Conservation (phyloP, 2,113 vertebrate species). For the Myodes glareolus region DNA sequence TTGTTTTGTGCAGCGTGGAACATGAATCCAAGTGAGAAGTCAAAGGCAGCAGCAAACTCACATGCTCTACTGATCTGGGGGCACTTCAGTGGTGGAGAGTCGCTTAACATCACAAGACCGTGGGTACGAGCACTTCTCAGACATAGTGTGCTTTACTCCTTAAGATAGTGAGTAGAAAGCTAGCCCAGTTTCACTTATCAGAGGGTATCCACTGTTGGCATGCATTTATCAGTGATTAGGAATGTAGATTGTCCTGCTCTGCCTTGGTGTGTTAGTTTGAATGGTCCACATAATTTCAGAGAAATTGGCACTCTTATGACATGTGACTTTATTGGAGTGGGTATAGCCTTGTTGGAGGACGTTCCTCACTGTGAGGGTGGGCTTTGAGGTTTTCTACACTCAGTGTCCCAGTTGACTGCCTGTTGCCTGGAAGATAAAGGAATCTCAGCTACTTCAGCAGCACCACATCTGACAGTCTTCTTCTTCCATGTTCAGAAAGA, state of each 20-base stretch:
- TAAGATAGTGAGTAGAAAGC: neutral
- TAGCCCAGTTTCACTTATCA: fast-evolving
- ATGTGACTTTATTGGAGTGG: neutral
- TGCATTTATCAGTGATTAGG: neutral
- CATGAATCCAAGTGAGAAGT: neutral
- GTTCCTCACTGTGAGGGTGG: neutral
- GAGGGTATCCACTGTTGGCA: fast-evolving
- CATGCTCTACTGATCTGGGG: neutral
- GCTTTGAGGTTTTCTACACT: neutral
- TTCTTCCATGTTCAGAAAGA: neutral
- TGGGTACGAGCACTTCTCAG: neutral
- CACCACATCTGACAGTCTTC: neutral
- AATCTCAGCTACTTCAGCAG: neutral
- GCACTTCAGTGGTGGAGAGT: neutral
- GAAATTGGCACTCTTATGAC: neutral
- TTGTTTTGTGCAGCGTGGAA: neutral
- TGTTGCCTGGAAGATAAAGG: neutral
- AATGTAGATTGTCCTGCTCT: neutral
- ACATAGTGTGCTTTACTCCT: neutral
- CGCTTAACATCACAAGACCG: fast-evolving
- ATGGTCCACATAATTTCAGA: neutral
- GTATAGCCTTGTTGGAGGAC: neutral
- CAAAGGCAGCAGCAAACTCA: neutral
- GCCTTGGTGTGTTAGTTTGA: neutral
- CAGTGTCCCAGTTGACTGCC: neutral